Percentiles rank a stretch among this genome's conserved stretches.
Evolutionary conservation across 2,888 invertebrate genomes (phyloP).

Genomic region (Carabus problematicus): DNA sequence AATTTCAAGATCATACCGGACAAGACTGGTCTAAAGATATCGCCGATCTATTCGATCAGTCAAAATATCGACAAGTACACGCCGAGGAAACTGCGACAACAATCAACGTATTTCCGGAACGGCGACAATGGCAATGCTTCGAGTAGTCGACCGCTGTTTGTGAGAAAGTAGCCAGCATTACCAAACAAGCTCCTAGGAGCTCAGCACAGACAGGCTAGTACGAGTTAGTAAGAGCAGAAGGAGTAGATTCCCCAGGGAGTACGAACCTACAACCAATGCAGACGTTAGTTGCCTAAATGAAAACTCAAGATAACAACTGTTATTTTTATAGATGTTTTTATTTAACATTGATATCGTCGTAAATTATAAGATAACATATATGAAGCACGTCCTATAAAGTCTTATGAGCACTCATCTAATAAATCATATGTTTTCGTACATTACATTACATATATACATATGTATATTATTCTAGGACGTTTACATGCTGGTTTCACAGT

Average conservation of each 20-base stretch:
- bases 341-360: constrained; percentile 28
- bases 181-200: background rate
- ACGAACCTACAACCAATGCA: too few species aligned
- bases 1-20: constrained; percentile 61
- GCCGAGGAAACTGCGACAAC: constrained; percentile 47
- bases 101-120: constrained; percentile 52
- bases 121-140: constrained; percentile 58
- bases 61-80: constrained; percentile 58
- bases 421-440: background rate
- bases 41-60: constrained; percentile 61
- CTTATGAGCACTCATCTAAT: constrained; percentile 48
- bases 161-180: constrained; percentile 56
- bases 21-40: constrained; percentile 65
- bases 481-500: background rate
- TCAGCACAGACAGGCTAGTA: background rate
- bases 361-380: constrained; percentile 9
- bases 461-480: background rate
- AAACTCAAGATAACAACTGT: constrained; percentile 12
- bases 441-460: constrained; percentile 8
- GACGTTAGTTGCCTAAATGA: too few species aligned
- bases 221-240: background rate
- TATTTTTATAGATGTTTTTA: constrained; percentile 44
- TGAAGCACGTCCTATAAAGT: constrained; percentile 52
- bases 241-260: constrained; percentile 3
- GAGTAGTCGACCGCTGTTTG: constrained; percentile 60